Evolutionary conservation across 2,888 invertebrate species (phyloP).

Genomic region (Mechanitis messenoides): DNA sequence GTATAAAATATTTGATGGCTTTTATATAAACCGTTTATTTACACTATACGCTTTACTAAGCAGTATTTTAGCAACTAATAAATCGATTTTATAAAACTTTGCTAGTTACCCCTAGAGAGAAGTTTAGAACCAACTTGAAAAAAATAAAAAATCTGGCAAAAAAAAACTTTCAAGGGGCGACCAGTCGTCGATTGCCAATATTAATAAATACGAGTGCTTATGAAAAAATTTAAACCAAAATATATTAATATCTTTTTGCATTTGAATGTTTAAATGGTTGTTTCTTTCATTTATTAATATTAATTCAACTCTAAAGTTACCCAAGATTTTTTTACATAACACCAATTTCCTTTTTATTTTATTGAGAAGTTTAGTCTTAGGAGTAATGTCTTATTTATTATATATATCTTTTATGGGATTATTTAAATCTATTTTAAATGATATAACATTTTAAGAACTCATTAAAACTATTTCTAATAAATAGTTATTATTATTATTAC

Average conservation of each 20-base stretch:
- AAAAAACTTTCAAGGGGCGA: conserved; percentile 18
- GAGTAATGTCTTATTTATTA: too few relatives aligned
- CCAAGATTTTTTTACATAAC: too few relatives aligned
- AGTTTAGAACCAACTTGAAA: conserved; percentile 17
- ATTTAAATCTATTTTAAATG: too few relatives aligned
- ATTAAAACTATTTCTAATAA: too few relatives aligned
- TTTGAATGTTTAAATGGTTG: not conserved
- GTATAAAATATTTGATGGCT: too few relatives aligned
- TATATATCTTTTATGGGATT: too few relatives aligned
- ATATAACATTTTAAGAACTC: too few relatives aligned
- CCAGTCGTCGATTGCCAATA: conserved; percentile 12
- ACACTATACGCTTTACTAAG: not conserved
- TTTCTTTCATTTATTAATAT: not conserved
- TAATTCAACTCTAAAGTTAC: too few relatives aligned
- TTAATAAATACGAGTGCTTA: not conserved
- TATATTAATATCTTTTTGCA: not conserved
- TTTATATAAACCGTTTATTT: too few relatives aligned
- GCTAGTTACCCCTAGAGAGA: conserved; percentile 14
- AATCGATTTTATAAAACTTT: conserved; percentile 14
- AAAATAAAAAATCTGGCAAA: conserved; percentile 16
- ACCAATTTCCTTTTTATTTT: conserved; percentile 5
- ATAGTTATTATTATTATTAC: too few relatives aligned
- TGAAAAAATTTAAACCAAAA: not conserved
- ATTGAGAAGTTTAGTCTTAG: conserved; percentile 6
- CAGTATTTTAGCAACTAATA: conserved; percentile 11